Evolutionary conservation across 2,113 vertebrate species (phyloP), one percentile per base, ranked within the genome.

Genomic region (Nanger granti): DNA sequence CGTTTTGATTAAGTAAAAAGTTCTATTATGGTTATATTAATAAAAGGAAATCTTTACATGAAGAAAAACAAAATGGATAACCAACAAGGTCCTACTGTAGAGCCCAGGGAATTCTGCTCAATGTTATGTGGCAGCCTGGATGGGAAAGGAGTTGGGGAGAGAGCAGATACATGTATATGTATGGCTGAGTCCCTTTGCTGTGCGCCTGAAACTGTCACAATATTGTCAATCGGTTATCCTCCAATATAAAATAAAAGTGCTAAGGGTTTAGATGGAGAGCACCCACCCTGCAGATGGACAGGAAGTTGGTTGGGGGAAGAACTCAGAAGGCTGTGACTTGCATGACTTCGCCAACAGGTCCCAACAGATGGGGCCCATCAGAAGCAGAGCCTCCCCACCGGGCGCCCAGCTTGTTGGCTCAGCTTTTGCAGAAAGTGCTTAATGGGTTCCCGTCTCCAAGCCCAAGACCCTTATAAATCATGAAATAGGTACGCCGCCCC

Each of bases 1-100:
- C 28, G n/a, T 69, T 87, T 64, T 95, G 55, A 52, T 92, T 85
- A 62, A 55, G n/a, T 96, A 37, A 97, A 92, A 83, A 89, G 13
- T 37, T 15, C 8, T 47, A 57, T 41, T 92, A 20, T 64, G 14
- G 29, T 92, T 95, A 57, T 64, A 8, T 90, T 96, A 59, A 37
- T 29, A 62, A 95, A 57, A 85, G 59, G 24, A 24, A 93, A 20
- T 34, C 52, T 10, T 94, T 80, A 47, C 1, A n/a, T 76, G 59
- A 89, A 73, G 41, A 28, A 79, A 44, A 14, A 79, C 44, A 44
- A 28, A 44, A 79, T 79, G 24, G 73, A 44, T 79, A 44, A 79
- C 24, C 2, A 0, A 44, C 73, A 79, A 79, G 69, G n/a, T 76
- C 69, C n/a, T 76, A 12, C n/a, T 76, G 69, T 41, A 41, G 10